Percentiles rank a stretch among this genome's conserved stretches.
Conservation (phyloP, 2,797 vertebrate genomes). For the Erpetoichthys calabaricus region DNA sequence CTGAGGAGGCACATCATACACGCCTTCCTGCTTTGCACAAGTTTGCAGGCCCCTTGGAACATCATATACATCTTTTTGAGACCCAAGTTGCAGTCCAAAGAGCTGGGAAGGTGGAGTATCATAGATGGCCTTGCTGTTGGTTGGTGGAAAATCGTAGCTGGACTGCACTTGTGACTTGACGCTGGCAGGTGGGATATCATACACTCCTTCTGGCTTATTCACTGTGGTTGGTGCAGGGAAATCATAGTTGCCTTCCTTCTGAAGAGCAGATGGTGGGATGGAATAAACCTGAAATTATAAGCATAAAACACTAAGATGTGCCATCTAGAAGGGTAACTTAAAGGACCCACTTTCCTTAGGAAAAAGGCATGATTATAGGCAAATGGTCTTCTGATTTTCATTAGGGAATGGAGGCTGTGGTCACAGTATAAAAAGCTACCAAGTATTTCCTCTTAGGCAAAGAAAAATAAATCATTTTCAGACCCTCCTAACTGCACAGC, state of each 20-base stretch:
- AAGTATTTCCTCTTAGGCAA: too few relatives aligned
- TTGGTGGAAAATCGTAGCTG: constrained; percentile 43
- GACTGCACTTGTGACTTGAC: constrained; percentile 50
- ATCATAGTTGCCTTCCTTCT: constrained; percentile 66
- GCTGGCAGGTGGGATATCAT: constrained; percentile 69
- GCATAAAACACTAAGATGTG: constrained; percentile 4
- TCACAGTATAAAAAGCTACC: too few relatives aligned
- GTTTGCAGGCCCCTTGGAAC: constrained; percentile 63
- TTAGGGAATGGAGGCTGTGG: constrained; percentile 3
- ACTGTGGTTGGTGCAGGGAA: constrained; percentile 61
- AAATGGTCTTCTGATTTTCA: constrained; percentile 17
- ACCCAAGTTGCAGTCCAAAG: constrained; percentile 27
- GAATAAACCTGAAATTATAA: constrained; percentile 36
- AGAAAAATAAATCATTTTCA: too few relatives aligned
- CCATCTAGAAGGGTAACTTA: too few relatives aligned
- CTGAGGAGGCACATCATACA: constrained; percentile 71
- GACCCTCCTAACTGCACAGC: too few relatives aligned
- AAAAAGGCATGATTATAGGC: too few relatives aligned
- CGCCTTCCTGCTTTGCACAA: constrained; percentile 45
- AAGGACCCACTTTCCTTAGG: too few relatives aligned
- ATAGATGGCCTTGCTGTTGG: constrained; percentile 52
- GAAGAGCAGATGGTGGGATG: constrained; percentile 26
- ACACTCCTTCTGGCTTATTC: constrained; percentile 63
- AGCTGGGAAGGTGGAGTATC: constrained; percentile 53
- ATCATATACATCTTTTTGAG: constrained; percentile 71